Evolutionary conservation across 2,888 invertebrate species (phyloP), one percentile per base, ranked within the genome.

Genomic region (Luperina nickerlii): DNA sequence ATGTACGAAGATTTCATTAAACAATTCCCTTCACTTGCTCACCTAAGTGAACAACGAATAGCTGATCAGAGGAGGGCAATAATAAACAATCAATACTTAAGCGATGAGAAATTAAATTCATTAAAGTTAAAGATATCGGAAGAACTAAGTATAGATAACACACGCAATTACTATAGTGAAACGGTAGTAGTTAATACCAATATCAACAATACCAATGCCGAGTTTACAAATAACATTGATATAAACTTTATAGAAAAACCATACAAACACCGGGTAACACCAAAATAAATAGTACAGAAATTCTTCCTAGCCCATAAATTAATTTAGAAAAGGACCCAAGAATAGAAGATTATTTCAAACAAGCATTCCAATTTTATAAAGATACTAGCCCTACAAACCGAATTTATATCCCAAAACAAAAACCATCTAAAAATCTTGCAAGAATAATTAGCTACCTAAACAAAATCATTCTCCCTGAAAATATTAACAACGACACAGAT

Each of bases 11-110:
- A 66, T 66, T 42, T n/a, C n/a, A n/a, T 66, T 15, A 42, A 8
- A 45, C 5, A 27, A n/a, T 70, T 65, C 18, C 70, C 74, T 15
- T 42, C 45, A 45, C 72, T 73, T 32, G 57, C 68, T 11, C 68
- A 79, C n/a, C 15, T 76, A 60, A 79, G 79, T 57, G 75, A 79
- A 42, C 77, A 77, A 67, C 13, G 77, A 32, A 69, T 78, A 57
- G 74, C 74, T 20, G 69, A 78, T 48, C 69, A 76, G 45, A 76
- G 57, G 32, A 76, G 72, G 63, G 72, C 48, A 27, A 80, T 76
- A 63, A 6, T 66, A 15, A 80, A 69, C 15, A 76, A 80, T 48
- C 57, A 80, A 73, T 80, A 80, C 32, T 76, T 76, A 73, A 73
- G 15, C 9, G 27, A n/a, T 20, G 51, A 70, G 2, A 76, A 38